Base-by-base conservation (phyloP, 2,888 invertebrate genomes). In the Drosophila mayaguana region DNA sequence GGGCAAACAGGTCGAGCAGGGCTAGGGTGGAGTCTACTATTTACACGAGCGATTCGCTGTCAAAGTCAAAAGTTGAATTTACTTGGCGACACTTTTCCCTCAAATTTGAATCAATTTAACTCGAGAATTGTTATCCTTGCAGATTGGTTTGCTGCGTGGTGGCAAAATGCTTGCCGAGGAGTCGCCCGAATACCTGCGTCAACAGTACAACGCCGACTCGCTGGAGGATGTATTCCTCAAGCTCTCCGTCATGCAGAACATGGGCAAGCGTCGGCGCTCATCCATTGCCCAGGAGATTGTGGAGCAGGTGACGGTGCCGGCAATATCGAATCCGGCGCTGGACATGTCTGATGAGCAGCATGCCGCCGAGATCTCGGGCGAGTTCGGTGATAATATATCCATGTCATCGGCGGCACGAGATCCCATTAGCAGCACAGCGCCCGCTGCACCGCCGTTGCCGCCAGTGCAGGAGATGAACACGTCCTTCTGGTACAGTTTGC, bases 161-260 rank as follows among this genome's bases (percentile, higher is more conserved):
- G 97, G 97, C 5, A 95, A 95, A 84, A 96, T 97, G 93, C 92
- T 97, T n/a, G 97, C 97, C 1, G 97, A 97, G 90, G 96, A 97
- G 91, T 95, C 96, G 0, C 97, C 97, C 2, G 93, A 93, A n/a
- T 95, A 94, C 65, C 93, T 97, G 18, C 94, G 97, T 76, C 94
- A 94, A 51, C 95, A 96, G 79, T 96, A 96, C 92, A 94, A 95
- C 68, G 94, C 95, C 1, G 95, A 95, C 25, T 96, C 96, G 8
- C 93, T 97, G 20, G 97, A 97, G 91, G 96, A 95, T 8, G 97
- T 97, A 1, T 97, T 97, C 91, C 92, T 97, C 0, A 97, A 97
- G 91, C 93, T 97, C 2, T 95, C 96, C 16, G 96, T 96, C 0
- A 93, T 96, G 59, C 97, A 97, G 92, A 97, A 97, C 90, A 95